These are phyloP conservation scores for Podargus strigoides DNA, from an alignment of 2,797 vertebrate species.

Conservation along the genomic window DNA sequence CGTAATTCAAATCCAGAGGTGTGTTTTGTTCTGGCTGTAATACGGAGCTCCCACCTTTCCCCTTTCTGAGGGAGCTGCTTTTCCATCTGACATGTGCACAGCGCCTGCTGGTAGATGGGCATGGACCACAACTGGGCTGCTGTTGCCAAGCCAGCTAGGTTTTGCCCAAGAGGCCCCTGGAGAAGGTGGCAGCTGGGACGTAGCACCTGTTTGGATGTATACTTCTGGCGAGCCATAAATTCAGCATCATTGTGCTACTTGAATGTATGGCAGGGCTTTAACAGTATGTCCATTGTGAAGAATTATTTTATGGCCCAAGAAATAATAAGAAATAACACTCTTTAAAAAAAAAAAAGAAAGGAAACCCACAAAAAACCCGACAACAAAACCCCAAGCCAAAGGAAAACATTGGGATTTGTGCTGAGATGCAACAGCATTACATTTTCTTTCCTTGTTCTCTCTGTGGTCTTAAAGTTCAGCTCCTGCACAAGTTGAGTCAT, in stretches of 20 bases:
- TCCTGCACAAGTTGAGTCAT: not conserved
- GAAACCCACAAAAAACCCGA: not conserved
- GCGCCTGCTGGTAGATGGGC: not conserved
- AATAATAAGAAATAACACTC: not conserved
- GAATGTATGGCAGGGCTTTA: not conserved
- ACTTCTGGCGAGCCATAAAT: not conserved
- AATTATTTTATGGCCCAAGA: not conserved
- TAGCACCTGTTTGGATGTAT: not conserved
- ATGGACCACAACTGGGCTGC: not conserved
- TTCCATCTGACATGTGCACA: rapidly evolving
- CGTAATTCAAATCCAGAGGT: not conserved
- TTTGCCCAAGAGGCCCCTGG: not conserved
- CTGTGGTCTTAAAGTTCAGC: not conserved
- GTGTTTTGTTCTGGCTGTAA: not conserved
- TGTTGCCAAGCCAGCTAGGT: rapidly evolving
- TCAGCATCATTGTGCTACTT: not conserved
- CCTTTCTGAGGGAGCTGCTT: not conserved
- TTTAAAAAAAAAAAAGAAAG: not conserved
- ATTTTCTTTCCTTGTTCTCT: not conserved
- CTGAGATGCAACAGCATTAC: not conserved
- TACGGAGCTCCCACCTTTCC: not conserved
- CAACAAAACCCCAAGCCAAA: not conserved
- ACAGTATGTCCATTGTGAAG: not conserved
- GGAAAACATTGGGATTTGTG: not conserved
- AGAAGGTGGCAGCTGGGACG: not conserved